Evolutionary conservation across 2,888 invertebrate species (phyloP).

Genomic region (Lasioglossum morio): DNA sequence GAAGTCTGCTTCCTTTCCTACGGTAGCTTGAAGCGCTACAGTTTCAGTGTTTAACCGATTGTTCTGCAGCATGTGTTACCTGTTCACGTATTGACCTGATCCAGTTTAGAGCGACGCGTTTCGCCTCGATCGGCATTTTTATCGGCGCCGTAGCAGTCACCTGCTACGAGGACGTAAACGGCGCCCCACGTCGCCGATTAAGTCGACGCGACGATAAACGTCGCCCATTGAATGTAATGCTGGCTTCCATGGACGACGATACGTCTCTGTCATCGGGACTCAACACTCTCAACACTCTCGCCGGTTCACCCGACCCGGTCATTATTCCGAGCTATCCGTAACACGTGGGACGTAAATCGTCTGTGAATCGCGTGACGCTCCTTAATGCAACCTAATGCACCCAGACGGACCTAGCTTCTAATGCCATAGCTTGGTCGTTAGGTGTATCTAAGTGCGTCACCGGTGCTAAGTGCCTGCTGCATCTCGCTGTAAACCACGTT

Average conservation of each 20-base stretch:
- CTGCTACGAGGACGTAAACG: constrained; percentile 28
- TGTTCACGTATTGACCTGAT: constrained; percentile 18
- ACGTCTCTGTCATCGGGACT: constrained; percentile 12
- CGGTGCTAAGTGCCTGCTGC: background rate
- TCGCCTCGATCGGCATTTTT: constrained; percentile 26
- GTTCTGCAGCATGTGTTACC: background rate
- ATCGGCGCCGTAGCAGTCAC: background rate
- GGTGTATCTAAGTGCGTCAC: constrained; percentile 1
- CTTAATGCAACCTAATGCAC: constrained; percentile 37
- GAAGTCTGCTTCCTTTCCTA: too few relatives aligned
- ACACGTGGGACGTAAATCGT: constrained; percentile 38
- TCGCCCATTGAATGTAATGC: constrained; percentile 25
- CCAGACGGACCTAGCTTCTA: background rate
- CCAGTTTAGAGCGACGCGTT: constrained; percentile 33
- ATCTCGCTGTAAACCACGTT: background rate
- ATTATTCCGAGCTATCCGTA: constrained; percentile 25
- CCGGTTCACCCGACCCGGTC: constrained; percentile 15
- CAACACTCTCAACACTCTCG: constrained; percentile 13
- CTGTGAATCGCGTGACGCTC: constrained; percentile 33
- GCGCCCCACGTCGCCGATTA: constrained; percentile 16
- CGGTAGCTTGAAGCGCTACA: too few relatives aligned
- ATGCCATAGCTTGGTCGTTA: constrained; percentile 33
- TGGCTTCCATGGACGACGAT: constrained; percentile 21
- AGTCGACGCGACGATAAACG: constrained; percentile 19
- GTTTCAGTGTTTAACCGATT: background rate